Conservation (phyloP, 2,888 invertebrate species). For the Strigamia crassipes region DNA sequence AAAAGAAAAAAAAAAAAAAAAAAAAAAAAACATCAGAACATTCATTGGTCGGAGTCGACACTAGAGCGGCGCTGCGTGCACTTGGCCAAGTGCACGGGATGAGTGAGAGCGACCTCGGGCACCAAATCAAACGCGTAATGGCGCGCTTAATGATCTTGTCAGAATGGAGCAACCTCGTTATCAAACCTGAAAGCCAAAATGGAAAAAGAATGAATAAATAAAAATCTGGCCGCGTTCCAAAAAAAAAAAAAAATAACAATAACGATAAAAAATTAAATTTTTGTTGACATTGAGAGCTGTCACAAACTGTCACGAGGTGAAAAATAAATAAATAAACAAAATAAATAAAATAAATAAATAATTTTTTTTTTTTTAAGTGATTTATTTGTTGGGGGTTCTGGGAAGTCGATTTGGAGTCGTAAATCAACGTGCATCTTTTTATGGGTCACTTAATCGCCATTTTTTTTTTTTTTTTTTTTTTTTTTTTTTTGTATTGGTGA, state of each 20-base stretch:
- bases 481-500: constrained; percentile 2
- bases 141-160: constrained; percentile 10
- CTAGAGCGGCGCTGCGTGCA: background rate
- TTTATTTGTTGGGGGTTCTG: background rate
- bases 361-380: background rate
- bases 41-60: background rate
- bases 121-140: constrained; percentile 10
- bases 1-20: background rate
- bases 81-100: background rate
- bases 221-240: background rate
- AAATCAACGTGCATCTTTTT: background rate
- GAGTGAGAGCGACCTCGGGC: background rate
- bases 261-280: background rate
- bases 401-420: background rate
- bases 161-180: constrained; percentile 1
- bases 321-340: too few relatives aligned
- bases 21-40: background rate
- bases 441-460: background rate
- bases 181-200: background rate
- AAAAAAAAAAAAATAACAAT: background rate
- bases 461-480: background rate
- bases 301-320: background rate
- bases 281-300: background rate
- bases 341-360: too few relatives aligned
- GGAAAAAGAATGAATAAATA: background rate